Evolutionary conservation across 2,888 invertebrate species (phyloP), one percentile per base, ranked within the genome.

Genomic region (Nasonia oneida): DNA sequence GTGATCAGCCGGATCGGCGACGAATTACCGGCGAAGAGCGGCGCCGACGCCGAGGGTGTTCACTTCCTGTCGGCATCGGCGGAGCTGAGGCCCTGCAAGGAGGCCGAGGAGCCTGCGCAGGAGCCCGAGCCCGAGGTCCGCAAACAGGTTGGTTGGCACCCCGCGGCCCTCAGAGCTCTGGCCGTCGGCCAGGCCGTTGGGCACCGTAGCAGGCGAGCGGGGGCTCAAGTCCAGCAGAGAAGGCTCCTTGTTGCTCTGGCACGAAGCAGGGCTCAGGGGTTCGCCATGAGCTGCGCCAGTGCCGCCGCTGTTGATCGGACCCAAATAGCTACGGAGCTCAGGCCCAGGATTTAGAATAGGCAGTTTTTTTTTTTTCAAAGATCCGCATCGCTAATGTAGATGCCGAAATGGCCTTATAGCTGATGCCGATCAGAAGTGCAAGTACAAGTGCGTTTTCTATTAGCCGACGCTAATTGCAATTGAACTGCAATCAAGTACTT

Each of bases 91-190:
- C 15, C 50, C 23, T 53, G 71, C n/a, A 33, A 42, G 61, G 14
- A 23, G 53, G 23, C n/a, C 80, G 53, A 29, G 42, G 64, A 39
- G 37, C 8, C 42, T 37, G 29, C 64, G 50, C 64, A 74, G 89
- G 18, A 86, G 88, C 33, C 89, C 81, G 93, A 93, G 79, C 93
- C 92, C 50, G 93, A 93, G 88, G 91, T 92, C 85, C 90, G 91
- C 89, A 93, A 93, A 90, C 93, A 93, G 93, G 93, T 93, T 93
- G 91, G 93, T 93, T 90, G 89, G 90, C 88, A 82, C 29, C 85
- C 89, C 50, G 85, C 87, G 67, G 85, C 89, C 90, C 87, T 89
- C 50, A 89, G 90, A 83, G 87, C 89, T 70, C 87, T 88, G 87
- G 79, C 89, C 89, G 86, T 88, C 88, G 83, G 88, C n/a, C 73